Base-by-base conservation (phyloP, 2,888 invertebrate species). In the Torymus tubicola region DNA sequence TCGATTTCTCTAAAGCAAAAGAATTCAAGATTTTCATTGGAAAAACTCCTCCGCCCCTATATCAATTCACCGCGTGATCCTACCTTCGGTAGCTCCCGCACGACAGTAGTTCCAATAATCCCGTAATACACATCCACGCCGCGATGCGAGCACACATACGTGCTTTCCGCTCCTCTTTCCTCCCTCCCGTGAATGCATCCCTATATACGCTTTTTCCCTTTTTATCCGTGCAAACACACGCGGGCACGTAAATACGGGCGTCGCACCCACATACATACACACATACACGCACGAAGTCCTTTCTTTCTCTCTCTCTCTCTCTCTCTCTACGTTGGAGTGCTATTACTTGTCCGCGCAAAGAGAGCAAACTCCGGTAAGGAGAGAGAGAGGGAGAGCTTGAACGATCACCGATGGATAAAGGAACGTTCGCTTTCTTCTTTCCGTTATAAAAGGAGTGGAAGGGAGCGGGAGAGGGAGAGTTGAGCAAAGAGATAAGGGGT, bases 381-480 rank as follows among this genome's bases (percentile, higher is more conserved):
- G 69, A n/a, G 31, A 8, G 18, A 73, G 24, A 75, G 21, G 8
- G 18, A 73, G 24, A 75, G 55, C 16, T 63, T 18, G 69, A 69
- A 42, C 55, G 76, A 76, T 75, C 31, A 24, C 31, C 61, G 63
- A 55, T 55, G 69, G 69, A 76, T 69, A 31, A 52, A 61, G 52
- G 31, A 60, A 60, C 72, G 52, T 31, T 52, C 16, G 24, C 18
- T 55, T 18, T 55, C 65, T 52, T 11, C 24, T n/a, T 64, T 42
- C 13, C 42, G 42, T 64, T 42, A 16, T 24, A 24, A 21, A 21
- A 55, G 24, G 50, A 55, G 69, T 21, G 69, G 10, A 18, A 50
- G 16, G 21, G 13, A n/a, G 64, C 12, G 11, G 24, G 14, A n/a
- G 24, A 18, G 24, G 14, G 64, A 16, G 11, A 55, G 14, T 21